A percentile compares a stretch with the other conserved stretches of the same genome.
phyloP scores from a whole-genome alignment of 2,113 vertebrate species.

The Heterochromis multidens region DNA sequence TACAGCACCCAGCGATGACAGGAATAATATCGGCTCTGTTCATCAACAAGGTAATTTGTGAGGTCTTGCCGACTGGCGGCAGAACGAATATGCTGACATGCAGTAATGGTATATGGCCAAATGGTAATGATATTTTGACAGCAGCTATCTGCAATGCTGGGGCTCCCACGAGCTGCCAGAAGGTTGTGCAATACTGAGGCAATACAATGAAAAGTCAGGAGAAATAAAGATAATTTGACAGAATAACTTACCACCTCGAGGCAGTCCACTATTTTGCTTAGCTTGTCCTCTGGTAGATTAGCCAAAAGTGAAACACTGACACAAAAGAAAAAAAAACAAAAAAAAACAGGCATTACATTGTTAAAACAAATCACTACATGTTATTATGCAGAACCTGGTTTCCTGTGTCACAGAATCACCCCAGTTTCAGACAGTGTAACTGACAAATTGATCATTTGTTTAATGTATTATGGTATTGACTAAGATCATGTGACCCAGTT shows the following conservation, averaged over 20 bases:
- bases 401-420: neutral
- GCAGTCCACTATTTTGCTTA: constrained; percentile 80
- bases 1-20: constrained; percentile 51
- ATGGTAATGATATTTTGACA: constrained; percentile 68
- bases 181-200: neutral
- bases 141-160: constrained; percentile 46
- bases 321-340: neutral
- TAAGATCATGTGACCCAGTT: neutral
- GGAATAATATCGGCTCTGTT: constrained; percentile 55
- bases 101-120: constrained; percentile 52
- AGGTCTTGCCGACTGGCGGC: constrained; percentile 26
- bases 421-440: neutral
- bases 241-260: constrained; percentile 78
- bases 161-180: constrained; percentile 28
- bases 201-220: constrained; percentile 21
- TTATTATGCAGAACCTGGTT: neutral
- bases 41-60: constrained; percentile 57
- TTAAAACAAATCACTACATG: neutral
- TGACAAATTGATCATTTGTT: neutral
- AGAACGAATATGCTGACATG: constrained; percentile 42
- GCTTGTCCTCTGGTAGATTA: constrained; percentile 76
- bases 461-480: neutral
- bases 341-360: neutral
- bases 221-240: constrained; percentile 23
- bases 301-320: constrained; percentile 75